A percentile compares a stretch with the other conserved stretches of the same genome.
phyloP scores from a whole-genome alignment of 1,140 invertebrate genomes.

The Ptiloglossa arizonensis region DNA sequence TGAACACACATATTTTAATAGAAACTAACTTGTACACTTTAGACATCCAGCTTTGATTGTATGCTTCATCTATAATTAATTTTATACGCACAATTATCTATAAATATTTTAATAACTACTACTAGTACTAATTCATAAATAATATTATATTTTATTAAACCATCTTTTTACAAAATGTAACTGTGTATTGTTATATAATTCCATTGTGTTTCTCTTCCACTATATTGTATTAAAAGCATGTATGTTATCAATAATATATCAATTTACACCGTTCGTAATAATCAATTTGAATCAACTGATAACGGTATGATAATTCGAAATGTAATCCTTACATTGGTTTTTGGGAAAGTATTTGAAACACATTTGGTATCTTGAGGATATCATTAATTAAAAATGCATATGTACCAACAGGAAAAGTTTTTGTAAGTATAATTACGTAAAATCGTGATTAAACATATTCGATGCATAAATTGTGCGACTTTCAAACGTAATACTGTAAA shows the following conservation, averaged over 20 bases:
- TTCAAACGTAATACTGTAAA: constrained; percentile 1
- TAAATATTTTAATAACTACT: constrained; percentile 11
- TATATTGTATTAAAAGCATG: not conserved
- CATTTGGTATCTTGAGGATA: not conserved
- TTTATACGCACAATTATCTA: not conserved
- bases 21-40: not conserved
- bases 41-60: constrained; percentile 26
- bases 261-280: not conserved
- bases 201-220: not conserved
- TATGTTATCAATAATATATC: not conserved
- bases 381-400: not conserved
- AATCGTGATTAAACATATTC: not conserved
- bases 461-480: not conserved
- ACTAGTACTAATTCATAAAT: constrained; percentile 14
- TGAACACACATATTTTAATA: not conserved
- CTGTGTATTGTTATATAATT: constrained; percentile 22
- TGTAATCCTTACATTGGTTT: not conserved
- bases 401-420: not conserved
- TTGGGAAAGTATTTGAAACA: not conserved
- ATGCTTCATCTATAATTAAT: not conserved
- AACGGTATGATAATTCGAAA: not conserved
- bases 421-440: not conserved
- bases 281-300: not conserved
- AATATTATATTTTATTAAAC: not conserved
- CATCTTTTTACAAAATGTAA: not conserved